These are phyloP conservation scores for Lates calcarifer DNA, from an alignment of 2,113 vertebrate species.

Conservation along the genomic window DNA sequence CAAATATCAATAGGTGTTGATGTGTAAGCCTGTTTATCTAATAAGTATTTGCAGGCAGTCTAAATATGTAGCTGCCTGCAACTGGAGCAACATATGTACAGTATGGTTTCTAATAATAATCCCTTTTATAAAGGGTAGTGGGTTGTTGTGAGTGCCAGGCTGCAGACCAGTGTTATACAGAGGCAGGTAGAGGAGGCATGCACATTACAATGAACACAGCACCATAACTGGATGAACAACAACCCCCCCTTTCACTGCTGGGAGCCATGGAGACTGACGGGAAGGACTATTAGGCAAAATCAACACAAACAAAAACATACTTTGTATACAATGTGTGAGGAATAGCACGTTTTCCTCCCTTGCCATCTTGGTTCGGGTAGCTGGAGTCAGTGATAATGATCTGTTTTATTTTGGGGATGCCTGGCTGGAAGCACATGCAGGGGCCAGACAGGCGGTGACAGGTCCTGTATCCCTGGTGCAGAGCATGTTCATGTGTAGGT, in stretches of 20 bases:
- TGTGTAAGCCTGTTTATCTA: conserved; percentile 6
- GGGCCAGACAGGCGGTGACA: conserved; percentile 77
- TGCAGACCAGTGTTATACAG: conserved; percentile 28
- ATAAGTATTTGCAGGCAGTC: conserved; percentile 15
- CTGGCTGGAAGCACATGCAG: conserved; percentile 63
- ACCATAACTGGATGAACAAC: conserved; percentile 46
- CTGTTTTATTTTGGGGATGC: conserved; percentile 77
- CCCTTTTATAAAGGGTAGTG: conserved; percentile 39
- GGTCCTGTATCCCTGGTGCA: conserved; percentile 76
- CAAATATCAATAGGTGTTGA: neutral
- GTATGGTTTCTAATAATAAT: conserved; percentile 47
- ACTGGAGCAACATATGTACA: conserved; percentile 36
- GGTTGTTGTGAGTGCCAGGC: conserved; percentile 20
- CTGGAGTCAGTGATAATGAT: conserved; percentile 75
- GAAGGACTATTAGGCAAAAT: conserved; percentile 44
- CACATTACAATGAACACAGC: conserved; percentile 24
- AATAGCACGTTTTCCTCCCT: conserved; percentile 30
- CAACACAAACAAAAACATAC: conserved; percentile 43
- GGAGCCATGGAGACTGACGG: conserved; percentile 40
- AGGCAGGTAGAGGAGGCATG: conserved; percentile 16
- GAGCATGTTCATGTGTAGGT: conserved; percentile 64
- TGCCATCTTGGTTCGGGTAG: conserved; percentile 43
- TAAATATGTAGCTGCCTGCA: conserved; percentile 10
- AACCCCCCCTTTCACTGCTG: conserved; percentile 18
- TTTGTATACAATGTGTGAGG: conserved; percentile 51